Evolutionary conservation across 2,113 vertebrate genomes (phyloP), one percentile per base, ranked within the genome.

Genomic region (Heloderma charlesbogerti): DNA sequence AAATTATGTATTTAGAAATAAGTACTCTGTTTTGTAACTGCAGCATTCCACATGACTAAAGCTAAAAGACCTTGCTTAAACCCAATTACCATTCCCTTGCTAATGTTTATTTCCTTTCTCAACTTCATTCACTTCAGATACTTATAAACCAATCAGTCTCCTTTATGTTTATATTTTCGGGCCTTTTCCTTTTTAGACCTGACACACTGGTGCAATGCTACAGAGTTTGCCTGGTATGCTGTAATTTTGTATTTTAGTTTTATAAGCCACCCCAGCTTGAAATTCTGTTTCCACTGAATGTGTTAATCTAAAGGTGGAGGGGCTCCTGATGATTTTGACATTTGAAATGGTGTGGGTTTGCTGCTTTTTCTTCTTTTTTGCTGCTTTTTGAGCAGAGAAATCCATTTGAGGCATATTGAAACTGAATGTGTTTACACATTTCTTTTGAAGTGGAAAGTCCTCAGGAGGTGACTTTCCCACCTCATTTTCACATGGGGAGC

Each of bases 1-100:
- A 54, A 92, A 88, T 12, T 1, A 8, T 25, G 69, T 91, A 77
- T 88, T 91, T 72, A 90, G 83, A 88, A 89, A n/a, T 80, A 54
- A 90, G 34, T 79, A 29, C 87, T 90, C 88, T 29, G 43, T 90
- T 94, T 89, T 79, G 40, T 69, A 88, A 83, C 91, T 75, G 34
- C 91, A 94, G 80, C 31, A 34, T 85, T 91, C 86, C 45, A 89
- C 85, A 93, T 93, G 96, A 93, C 77, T 90, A 94, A 95, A 94
- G 89, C 91, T 86, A 81, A 94, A 96, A 95, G 81, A 92, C 87
- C 93, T 96, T 95, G 92, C 93, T 91, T 94, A 94, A 89, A 92
- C 93, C 67, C 92, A 89, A 69, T 86, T 92, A 95, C 87, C n/a
- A 67, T 90, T 93, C 89, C 91, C 66, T 66, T 91, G 67, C 0